Evolutionary conservation across 2,113 vertebrate genomes (phyloP).

Genomic region (Raja brachyura): DNA sequence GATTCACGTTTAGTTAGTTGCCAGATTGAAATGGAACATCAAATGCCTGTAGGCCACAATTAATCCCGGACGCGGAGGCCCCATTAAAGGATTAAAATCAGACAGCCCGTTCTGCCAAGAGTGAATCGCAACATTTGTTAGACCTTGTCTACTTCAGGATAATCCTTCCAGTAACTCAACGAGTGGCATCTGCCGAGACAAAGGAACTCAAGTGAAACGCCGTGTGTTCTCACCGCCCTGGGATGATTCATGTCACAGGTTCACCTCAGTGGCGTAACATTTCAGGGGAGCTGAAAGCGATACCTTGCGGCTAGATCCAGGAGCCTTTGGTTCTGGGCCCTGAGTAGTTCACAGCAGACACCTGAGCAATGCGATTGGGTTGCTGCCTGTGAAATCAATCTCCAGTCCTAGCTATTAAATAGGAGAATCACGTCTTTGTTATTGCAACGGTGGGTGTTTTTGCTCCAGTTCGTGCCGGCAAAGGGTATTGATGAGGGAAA

Average conservation of each 20-base stretch:
- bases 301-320: neutral
- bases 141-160: neutral
- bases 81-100: slow-evolving; percentile 22
- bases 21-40: neutral
- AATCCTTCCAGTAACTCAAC: neutral
- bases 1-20: no score
- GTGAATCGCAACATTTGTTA: neutral
- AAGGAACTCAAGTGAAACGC: neutral
- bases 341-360: neutral
- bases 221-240: neutral
- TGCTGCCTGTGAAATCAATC: neutral
- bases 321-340: neutral
- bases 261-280: neutral
- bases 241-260: neutral
- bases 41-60: neutral
- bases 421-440: neutral
- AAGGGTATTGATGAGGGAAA: neutral
- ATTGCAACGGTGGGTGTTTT: neutral
- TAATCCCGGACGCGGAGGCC: neutral
- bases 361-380: neutral
- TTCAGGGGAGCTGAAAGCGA: neutral
- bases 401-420: neutral
- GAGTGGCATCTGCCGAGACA: neutral
- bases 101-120: neutral
- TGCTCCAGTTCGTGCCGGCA: neutral